Evolutionary conservation across 2,888 invertebrate genomes (phyloP), one percentile per base, ranked within the genome.

Genomic region (Aromia moschata): DNA sequence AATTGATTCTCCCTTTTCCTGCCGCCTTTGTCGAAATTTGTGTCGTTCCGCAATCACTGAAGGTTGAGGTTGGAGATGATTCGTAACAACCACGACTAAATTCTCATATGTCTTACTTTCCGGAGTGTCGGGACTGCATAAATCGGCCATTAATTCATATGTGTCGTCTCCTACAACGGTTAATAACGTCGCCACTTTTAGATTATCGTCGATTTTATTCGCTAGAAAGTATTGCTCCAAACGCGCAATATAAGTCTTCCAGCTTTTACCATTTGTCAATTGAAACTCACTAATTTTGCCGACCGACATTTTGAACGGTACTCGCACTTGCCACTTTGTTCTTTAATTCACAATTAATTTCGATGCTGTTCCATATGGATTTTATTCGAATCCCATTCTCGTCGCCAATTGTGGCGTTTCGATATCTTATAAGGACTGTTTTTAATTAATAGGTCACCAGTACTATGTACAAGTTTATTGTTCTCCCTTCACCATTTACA

Each of bases 41-140:
- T 30, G 17, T 16, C 52, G 15, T 31, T 41, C 31, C 5, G 41
- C 41, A 30, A 52, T 52, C 15, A 52, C 30, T 14, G 41, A 52
- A 14, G 41, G 41, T 11, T 52, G 41, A 1, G 52, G 52, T 52
- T 52, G 41, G 2, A 52, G 31, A 41, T 52, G 52, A 30, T 41
- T 52, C 7, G 37, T 52, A 10, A 52, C 16, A 36, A 47, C 18
- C 9, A 5, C 17, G 3, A 47, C 47, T n/a, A 47, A 15, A 11
- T n/a, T 9, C 5, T 20, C 1, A 25, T 52, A 41, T 0, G 15
- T 25, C 30, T 41, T 41, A 43, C 14, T n/a, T 43, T 43, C 16
- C 2, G 18, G 41, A 16, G 9, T 18, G 9, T 40, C 12, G 9
- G 40, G 15, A 40, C 43, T 43, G n/a, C 18, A 43, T 17, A 41